Evolutionary conservation across 2,888 invertebrate species (phyloP).

Genomic region (Plemyria rubiginata): DNA sequence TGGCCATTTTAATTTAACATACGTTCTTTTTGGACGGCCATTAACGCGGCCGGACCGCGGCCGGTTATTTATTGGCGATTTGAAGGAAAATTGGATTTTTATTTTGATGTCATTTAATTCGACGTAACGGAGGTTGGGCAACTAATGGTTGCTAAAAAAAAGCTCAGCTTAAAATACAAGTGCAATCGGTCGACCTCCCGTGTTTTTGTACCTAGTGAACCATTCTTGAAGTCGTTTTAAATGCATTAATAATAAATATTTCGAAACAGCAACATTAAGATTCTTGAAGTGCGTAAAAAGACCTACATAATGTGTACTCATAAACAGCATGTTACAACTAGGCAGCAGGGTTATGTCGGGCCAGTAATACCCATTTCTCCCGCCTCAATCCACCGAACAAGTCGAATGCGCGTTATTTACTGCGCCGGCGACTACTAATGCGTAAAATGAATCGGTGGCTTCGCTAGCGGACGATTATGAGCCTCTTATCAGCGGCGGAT

Average conservation of each 20-base stretch:
- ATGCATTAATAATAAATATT: too few species aligned
- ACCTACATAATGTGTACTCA: too few species aligned
- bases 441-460: conserved; percentile 51
- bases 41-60: conserved; percentile 67
- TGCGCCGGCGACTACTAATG: conserved; percentile 47
- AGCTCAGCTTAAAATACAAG: background rate
- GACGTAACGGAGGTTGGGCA: conserved; percentile 35
- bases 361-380: conserved; percentile 1
- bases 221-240: too few species aligned
- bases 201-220: background rate
- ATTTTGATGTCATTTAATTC: conserved; percentile 58
- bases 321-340: too few species aligned
- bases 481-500: conserved; percentile 45
- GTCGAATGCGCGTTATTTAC: conserved; percentile 46
- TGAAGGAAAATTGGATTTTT: conserved; percentile 75
- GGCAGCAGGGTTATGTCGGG: background rate
- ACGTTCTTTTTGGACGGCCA: conserved; percentile 57
- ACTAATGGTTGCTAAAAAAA: background rate
- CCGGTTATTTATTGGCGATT: conserved; percentile 73
- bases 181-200: background rate
- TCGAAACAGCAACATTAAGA: too few species aligned
- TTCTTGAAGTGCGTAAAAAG: too few species aligned
- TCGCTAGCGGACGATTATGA: conserved; percentile 44
- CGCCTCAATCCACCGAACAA: conserved; percentile 46
- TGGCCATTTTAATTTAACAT: conserved; percentile 67